Evolutionary conservation across 2,113 vertebrate genomes (phyloP).

Genomic region (Eupsittula cactorum): DNA sequence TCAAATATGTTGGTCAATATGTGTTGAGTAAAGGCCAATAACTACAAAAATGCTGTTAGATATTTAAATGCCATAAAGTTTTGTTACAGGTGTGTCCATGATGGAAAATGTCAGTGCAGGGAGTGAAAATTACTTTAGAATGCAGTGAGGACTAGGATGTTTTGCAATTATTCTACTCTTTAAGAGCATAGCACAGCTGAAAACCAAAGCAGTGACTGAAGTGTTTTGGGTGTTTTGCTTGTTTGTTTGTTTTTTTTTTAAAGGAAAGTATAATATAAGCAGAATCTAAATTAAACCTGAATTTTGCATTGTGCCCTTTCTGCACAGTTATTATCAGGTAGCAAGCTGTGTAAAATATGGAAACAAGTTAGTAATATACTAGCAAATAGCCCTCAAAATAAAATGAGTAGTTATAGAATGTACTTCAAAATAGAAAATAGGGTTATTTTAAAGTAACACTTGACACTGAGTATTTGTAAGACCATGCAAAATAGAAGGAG

Average conservation of each 20-base stretch:
- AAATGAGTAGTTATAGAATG: slow-evolving; percentile 24
- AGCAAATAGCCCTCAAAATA: slow-evolving; percentile 30
- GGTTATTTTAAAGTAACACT: slow-evolving; percentile 43
- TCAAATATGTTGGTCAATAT: neutral
- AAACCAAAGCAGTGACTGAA: neutral
- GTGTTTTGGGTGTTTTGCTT: neutral
- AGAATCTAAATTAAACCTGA: neutral
- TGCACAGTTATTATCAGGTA: slow-evolving; percentile 5
- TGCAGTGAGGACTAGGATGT: neutral
- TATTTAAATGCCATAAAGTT: neutral
- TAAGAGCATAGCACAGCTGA: neutral
- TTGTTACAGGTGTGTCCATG: neutral
- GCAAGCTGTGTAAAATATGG: slow-evolving; percentile 13
- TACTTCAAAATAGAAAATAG: slow-evolving; percentile 6
- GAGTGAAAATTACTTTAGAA: neutral
- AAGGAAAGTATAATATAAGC: neutral
- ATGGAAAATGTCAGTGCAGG: neutral
- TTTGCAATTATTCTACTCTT: neutral
- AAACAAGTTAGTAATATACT: neutral
- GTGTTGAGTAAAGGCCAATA: neutral
- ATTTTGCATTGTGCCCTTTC: slow-evolving; percentile 14
- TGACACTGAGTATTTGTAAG: slow-evolving; percentile 23
- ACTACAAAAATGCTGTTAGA: neutral
- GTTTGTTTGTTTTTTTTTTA: neutral
- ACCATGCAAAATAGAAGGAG: neutral